Conservation (phyloP, 2,797 vertebrate species). For the Xyrichtys novacula region DNA sequence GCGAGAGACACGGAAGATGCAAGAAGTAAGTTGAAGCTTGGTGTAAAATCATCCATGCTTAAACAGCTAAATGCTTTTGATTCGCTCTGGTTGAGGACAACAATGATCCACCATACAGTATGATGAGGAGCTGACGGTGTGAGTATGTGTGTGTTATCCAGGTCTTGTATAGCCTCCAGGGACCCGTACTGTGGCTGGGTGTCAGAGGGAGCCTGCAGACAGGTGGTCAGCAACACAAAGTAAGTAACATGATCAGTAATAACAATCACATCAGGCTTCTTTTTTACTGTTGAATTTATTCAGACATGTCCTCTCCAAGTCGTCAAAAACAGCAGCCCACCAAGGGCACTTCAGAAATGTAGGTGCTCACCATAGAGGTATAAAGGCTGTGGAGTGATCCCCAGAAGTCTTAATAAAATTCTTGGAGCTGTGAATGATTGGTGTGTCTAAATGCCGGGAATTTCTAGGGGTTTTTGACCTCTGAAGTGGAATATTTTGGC, state of each 20-base stretch:
- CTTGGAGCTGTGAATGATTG: too few relatives aligned
- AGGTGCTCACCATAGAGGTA: too few relatives aligned
- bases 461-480: too few relatives aligned
- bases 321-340: too few relatives aligned
- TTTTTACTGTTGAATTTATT: neutral
- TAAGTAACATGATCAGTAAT: constrained; percentile 89
- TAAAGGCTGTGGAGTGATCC: too few relatives aligned
- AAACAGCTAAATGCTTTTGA: constrained; percentile 6
- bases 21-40: constrained; percentile 89
- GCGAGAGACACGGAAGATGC: constrained; percentile 92
- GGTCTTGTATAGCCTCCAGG: constrained; percentile 97
- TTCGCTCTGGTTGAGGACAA: neutral
- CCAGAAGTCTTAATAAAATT: too few relatives aligned
- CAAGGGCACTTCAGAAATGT: too few relatives aligned
- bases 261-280: neutral
- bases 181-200: constrained; percentile 98
- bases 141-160: constrained; percentile 66
- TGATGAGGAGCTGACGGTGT: constrained; percentile 29
- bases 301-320: too few relatives aligned
- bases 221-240: constrained; percentile 88
- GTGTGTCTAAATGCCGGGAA: too few relatives aligned
- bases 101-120: neutral
- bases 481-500: too few relatives aligned
- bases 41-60: constrained; percentile 8
- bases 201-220: constrained; percentile 90